A percentile compares a stretch with the other conserved stretches of the same genome.
These are phyloP conservation scores for Myotis daubentonii DNA, from an alignment of 2,797 vertebrate genomes.

Conservation along the genomic window DNA sequence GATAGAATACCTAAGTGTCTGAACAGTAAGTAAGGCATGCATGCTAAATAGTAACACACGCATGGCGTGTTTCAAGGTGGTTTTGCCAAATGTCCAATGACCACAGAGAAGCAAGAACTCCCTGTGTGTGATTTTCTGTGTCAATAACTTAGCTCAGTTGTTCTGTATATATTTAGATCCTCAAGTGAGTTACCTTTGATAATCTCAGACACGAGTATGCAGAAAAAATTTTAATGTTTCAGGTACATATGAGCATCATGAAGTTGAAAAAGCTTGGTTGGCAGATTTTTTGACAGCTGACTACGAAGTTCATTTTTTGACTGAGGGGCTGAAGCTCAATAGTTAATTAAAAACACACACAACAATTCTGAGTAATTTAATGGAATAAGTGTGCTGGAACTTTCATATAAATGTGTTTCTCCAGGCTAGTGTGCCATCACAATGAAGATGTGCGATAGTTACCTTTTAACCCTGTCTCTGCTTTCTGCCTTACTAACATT, in stretches of 20 bases:
- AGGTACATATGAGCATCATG: neutral
- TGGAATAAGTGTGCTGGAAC: neutral
- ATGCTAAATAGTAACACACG: neutral
- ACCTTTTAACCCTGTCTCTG: neutral
- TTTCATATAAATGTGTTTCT: neutral
- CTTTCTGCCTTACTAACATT: neutral
- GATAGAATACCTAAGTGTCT: neutral
- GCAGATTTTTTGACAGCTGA: neutral
- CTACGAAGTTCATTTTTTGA: neutral
- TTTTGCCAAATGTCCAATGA: constrained; percentile 2
- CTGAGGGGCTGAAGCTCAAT: neutral
- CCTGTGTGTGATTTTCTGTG: neutral
- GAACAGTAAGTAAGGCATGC: neutral
- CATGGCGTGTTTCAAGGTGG: neutral
- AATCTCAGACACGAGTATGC: neutral
- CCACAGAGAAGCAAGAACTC: constrained; percentile 1
- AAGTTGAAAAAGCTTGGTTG: neutral
- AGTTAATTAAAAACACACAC: too few species aligned
- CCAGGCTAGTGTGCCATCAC: neutral
- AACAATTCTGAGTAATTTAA: neutral
- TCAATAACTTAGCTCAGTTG: neutral
- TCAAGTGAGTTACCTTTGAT: neutral
- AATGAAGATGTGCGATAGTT: neutral
- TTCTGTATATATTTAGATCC: neutral
- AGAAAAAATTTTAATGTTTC: neutral